A percentile compares a stretch with the other conserved stretches of the same genome.
phyloP scores from a whole-genome alignment of 2,113 vertebrate species.

The Collichthys lucidus region DNA sequence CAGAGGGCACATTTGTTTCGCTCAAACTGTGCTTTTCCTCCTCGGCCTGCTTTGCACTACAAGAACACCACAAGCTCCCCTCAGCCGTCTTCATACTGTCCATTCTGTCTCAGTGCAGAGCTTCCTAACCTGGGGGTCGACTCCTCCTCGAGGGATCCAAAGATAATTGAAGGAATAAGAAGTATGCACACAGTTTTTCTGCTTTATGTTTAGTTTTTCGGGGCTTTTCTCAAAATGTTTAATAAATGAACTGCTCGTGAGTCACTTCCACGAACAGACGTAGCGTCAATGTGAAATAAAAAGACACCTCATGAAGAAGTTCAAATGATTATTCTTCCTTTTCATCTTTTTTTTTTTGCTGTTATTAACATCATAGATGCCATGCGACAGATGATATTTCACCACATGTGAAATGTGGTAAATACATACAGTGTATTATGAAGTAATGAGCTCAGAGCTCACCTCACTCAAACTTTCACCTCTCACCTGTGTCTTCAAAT shows the following conservation, averaged over 20 bases:
- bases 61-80: background rate
- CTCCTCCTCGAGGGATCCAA: background rate
- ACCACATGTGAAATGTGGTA: background rate
- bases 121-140: background rate
- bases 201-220: background rate
- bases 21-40: background rate
- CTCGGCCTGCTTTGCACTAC: background rate
- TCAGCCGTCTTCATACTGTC: background rate
- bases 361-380: background rate
- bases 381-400: background rate
- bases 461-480: background rate
- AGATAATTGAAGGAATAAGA: background rate
- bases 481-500: background rate
- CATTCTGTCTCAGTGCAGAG: background rate
- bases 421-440: too few relatives aligned
- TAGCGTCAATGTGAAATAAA: too few relatives aligned
- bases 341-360: background rate
- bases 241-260: background rate
- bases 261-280: background rate
- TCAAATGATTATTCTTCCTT: background rate
- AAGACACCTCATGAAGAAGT: background rate
- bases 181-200: background rate
- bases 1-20: constrained; percentile 73
- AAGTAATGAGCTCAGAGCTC: background rate
- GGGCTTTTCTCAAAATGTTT: background rate